Conservation (phyloP, 2,888 invertebrate genomes). For the Eristalis tenax region DNA sequence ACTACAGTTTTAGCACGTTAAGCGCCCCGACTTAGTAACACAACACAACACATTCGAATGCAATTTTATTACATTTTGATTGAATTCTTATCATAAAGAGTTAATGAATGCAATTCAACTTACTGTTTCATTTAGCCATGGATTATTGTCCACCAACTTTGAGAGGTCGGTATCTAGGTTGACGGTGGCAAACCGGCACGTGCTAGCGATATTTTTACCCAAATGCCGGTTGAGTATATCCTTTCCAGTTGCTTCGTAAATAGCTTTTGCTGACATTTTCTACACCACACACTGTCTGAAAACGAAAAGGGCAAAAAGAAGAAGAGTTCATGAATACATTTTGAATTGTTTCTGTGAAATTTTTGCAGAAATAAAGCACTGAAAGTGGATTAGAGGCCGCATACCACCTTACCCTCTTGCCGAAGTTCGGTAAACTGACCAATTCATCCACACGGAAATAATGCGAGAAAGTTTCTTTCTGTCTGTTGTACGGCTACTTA, state of each 20-base stretch:
- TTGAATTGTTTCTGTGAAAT: not conserved
- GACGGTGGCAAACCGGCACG: slow-evolving; percentile 91
- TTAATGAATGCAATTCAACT: slow-evolving; percentile 72
- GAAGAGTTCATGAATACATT: slow-evolving; percentile 7
- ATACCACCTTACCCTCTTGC: slow-evolving; percentile 64
- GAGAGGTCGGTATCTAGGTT: slow-evolving; percentile 89
- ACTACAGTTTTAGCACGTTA: not conserved
- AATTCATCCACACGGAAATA: slow-evolving; percentile 28
- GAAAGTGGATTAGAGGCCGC: not conserved
- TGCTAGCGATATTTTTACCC: slow-evolving; percentile 85
- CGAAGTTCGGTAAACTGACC: slow-evolving; percentile 57
- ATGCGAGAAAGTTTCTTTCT: slow-evolving; percentile 31
- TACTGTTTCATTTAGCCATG: slow-evolving; percentile 92
- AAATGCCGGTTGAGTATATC: slow-evolving; percentile 93
- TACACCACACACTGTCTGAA: slow-evolving; percentile 50
- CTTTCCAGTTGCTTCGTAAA: slow-evolving; percentile 96
- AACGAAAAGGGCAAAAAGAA: slow-evolving; percentile 9
- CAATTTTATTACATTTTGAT: slow-evolving; percentile 27
- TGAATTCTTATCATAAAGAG: slow-evolving; percentile 24
- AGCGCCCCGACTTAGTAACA: not conserved
- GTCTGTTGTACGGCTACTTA: not conserved
- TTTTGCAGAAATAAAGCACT: not conserved
- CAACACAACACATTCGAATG: not conserved
- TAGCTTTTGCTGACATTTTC: slow-evolving; percentile 97
- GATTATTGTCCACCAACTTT: slow-evolving; percentile 87